Base-by-base conservation (phyloP, 2,113 vertebrate genomes). In the Climacteris rufus region DNA sequence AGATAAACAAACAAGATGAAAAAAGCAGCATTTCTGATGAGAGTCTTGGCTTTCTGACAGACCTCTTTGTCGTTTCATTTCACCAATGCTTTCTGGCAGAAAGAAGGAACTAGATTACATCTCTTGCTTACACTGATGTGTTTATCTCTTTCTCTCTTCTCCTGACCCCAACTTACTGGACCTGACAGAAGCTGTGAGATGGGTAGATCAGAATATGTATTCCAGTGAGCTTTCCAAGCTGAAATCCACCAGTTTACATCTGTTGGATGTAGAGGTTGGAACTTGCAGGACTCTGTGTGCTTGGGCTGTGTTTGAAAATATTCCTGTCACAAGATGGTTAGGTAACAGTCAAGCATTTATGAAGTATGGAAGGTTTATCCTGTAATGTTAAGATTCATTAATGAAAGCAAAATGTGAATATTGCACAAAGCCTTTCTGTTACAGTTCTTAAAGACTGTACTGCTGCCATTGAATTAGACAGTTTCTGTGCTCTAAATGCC, bases 381-480 rank as follows among this genome's bases (percentile, higher is more conserved):
- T 93, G 66, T 89, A 83, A 69, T 35, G 16, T 52, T 90, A 76
- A 77, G 70, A 83, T 89, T 94, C 77, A 87, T 75, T 64, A 96
- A 50, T 87, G 61, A 84, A 97, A 96, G 82, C 93, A 95, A 96
- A 97, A 94, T 82, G 70, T 60, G 77, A 83, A 90, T 89, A 88
- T 76, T 82, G 33, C 45, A 95, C 91, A 96, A 85, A 94, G 81
- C 53, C 68, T 92, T 94, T 81, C 40, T 95, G 95, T 97, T 87
- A 71, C 72, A 75, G 69, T 87, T 91, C 80, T 53, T 84, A 79
- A 83, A 60, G 92, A 71, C 47, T 89, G 53, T 93, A 84, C 57
- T 77, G 71, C 71, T 96, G 83, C 96, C 94, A 87, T 83, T 94
- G 95, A 94, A 96, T 97, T 93, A 95, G 44, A 69, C 71, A 89